Base-by-base conservation (phyloP, 2,888 invertebrate genomes). In the Homarus gammarus region DNA sequence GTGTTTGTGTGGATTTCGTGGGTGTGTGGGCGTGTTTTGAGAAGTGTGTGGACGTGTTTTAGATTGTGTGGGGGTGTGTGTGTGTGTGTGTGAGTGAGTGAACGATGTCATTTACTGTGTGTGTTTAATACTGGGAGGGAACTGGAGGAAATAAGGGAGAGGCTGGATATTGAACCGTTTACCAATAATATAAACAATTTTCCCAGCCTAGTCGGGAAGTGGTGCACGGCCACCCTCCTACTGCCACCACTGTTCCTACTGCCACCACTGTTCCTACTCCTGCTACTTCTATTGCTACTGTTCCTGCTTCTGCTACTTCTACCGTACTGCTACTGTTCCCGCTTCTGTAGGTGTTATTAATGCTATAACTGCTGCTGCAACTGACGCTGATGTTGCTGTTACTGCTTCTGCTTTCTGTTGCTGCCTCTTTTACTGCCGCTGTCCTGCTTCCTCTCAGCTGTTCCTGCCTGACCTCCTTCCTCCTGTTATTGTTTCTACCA, bases 101-200 rank as follows among this genome's bases (percentile, higher is more conserved):
- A n/a, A 44, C 49, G 49, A 12, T 49, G 31, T 2, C 51, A 33
- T 51, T 36, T 3, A 31, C 70, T 40, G 36, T 10, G 27, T 31
- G 56, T 68, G 49, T 64, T 64, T 70, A 40, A 38, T 64, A 27
- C 40, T 31, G 31, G 31, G 31, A 61, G 73, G 61, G 33, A 56
- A 51, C 31, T 33, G 84, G 49, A 33, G 84, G 49, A 73, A 56
- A 56, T 72, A 73, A 73, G 56, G 44, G 84, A 72, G 84, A 72
- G 31, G 51, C 72, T 38, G 72, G 84, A 84, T 84, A 84, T 84
- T 84, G 84, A 84, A 73, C 51, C 84, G 84, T 72, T 84, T 73
- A 72, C 84, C 84, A 84, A 84, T 84, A 84, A 84, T 84, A 84
- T 84, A 84, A 84, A 84, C 84, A 84, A 73, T 84, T 84, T 84